A percentile compares a stretch with the other conserved stretches of the same genome.
These are phyloP conservation scores for Melanitta fusca DNA, from an alignment of 2,797 vertebrate genomes.

Conservation along the genomic window DNA sequence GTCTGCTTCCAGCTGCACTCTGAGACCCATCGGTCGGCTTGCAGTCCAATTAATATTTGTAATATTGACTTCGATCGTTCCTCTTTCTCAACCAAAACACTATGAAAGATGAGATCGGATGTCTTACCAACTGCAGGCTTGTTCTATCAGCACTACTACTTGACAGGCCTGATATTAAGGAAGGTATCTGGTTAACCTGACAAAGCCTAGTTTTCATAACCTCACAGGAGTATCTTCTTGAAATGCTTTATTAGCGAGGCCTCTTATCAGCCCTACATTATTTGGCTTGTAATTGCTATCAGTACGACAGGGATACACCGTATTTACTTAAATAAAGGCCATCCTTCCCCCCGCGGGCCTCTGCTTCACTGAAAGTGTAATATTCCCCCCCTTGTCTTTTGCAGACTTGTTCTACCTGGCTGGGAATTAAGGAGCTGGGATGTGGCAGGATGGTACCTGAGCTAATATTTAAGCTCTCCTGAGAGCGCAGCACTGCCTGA, in stretches of 20 bases:
- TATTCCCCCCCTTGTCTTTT: not conserved
- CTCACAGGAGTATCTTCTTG: not conserved
- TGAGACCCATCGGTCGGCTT: not conserved
- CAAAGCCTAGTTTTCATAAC: not conserved
- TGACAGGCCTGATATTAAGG: not conserved
- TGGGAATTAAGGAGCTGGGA: not conserved
- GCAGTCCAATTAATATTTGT: conserved; percentile 29
- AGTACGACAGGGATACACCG: not conserved
- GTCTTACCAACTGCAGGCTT: not conserved
- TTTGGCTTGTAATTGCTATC: not conserved
- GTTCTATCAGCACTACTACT: not conserved
- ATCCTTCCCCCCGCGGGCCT: not conserved
- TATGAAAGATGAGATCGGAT: not conserved
- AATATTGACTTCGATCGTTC: not conserved
- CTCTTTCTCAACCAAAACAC: not conserved
- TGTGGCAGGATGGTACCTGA: not conserved
- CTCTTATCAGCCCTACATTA: not conserved
- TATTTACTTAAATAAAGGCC: not conserved
- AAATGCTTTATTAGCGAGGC: not conserved
- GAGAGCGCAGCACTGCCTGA: not conserved
- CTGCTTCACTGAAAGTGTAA: not conserved
- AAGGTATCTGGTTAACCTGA: not conserved
- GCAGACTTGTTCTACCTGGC: not conserved
- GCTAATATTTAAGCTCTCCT: not conserved
- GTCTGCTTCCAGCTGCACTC: not conserved